Percentiles rank a stretch among this genome's conserved stretches.
Evolutionary conservation across 37 sponge, comb jelly and placozoan species (phyloP).

Genomic region (Geodia barretti): DNA sequence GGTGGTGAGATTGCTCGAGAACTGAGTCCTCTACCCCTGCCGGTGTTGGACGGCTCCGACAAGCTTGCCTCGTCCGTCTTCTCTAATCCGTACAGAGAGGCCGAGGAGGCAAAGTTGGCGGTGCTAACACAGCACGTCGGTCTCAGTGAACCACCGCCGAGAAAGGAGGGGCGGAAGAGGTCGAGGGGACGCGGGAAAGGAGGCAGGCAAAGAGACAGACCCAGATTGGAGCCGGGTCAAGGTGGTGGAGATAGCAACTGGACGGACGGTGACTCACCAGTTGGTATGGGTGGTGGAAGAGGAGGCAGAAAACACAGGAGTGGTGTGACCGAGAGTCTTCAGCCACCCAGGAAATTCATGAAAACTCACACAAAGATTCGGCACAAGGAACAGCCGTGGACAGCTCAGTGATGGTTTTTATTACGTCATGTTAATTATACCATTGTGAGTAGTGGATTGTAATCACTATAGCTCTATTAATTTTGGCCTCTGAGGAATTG

Average conservation of each 20-base stretch:
- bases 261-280: background rate
- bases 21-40: conserved; percentile 40
- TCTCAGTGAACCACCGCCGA: background rate
- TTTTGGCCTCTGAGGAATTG: no score
- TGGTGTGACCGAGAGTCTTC: conserved; percentile 37
- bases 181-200: background rate
- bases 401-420: background rate
- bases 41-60: conserved; percentile 31
- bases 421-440: no score
- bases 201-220: no score
- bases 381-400: conserved; percentile 53
- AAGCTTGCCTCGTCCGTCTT: conserved; percentile 43
- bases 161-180: background rate
- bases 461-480: no score
- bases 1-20: background rate
- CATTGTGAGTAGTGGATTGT: no score
- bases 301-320: conserved; percentile 18
- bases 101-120: conserved; percentile 53
- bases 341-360: conserved; percentile 55
- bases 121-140: conserved; percentile 55
- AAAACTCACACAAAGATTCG: conserved; percentile 36
- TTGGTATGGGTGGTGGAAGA: background rate
- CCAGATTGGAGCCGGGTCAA: background rate
- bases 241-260: background rate
- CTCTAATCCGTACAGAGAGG: conserved; percentile 54